phyloP scores from a whole-genome alignment of 1,140 invertebrate species.

The Trichonephila clavipes region DNA sequence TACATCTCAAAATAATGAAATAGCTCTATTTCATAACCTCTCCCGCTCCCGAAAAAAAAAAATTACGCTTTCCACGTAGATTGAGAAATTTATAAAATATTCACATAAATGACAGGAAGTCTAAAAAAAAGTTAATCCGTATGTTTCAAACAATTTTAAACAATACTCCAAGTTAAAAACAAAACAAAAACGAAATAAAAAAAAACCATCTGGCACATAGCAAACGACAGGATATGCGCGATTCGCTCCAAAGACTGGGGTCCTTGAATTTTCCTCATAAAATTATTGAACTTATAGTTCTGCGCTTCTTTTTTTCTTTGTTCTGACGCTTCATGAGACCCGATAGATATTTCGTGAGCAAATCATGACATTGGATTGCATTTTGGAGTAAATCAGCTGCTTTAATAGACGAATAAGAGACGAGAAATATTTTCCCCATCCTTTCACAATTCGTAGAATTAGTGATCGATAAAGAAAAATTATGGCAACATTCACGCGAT shows the following conservation, averaged over 20 bases:
- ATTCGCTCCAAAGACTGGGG: not conserved
- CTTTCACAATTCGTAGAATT: not conserved
- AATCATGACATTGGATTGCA: not conserved
- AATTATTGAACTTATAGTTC: not conserved
- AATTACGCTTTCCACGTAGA: not conserved
- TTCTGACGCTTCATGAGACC: not conserved
- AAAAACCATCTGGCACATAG: not conserved
- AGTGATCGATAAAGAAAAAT: not conserved
- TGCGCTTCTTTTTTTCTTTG: not conserved
- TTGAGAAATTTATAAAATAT: not conserved
- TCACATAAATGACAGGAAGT: not conserved
- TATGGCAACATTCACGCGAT: not conserved
- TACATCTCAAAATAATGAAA: no score
- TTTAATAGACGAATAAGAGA: slow-evolving; percentile 5
- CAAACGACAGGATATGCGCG: not conserved
- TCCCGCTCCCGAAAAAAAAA: no score
- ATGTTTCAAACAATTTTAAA: not conserved
- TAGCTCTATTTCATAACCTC: no score
- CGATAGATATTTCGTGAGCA: not conserved
- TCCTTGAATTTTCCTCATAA: slow-evolving; percentile 7
- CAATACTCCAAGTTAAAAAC: not conserved
- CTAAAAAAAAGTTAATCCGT: not conserved
- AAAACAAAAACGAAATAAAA: no score
- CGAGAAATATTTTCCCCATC: not conserved
- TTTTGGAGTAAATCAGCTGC: not conserved